Conservation (phyloP, 2,797 vertebrate species). For the Petrocephalus sullivani region DNA sequence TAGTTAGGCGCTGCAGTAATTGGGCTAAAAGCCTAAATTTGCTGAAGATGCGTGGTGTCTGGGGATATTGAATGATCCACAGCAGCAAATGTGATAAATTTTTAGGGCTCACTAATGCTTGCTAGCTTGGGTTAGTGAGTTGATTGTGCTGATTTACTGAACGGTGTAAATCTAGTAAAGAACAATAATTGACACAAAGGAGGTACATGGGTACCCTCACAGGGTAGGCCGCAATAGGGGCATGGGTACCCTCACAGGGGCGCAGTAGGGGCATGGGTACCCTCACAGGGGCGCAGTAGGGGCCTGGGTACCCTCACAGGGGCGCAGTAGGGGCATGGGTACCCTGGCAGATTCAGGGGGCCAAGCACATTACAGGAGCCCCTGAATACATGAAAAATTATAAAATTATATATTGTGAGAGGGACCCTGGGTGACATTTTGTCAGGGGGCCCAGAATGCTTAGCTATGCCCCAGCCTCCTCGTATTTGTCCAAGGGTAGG, state of each 20-base stretch:
- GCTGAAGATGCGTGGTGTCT: neutral
- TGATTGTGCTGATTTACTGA: slow-evolving; percentile 49
- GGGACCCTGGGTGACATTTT: neutral
- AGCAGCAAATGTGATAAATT: neutral
- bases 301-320: no score
- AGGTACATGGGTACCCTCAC: neutral
- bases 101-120: neutral
- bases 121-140: slow-evolving; percentile 30
- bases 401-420: neutral
- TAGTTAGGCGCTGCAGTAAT: neutral
- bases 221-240: neutral
- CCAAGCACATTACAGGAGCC: neutral
- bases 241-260: neutral
- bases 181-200: neutral
- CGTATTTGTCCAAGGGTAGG: neutral
- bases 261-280: neutral
- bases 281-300: neutral
- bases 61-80: neutral
- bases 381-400: neutral
- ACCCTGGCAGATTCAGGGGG: no score
- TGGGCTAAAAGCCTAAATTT: neutral
- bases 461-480: neutral
- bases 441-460: neutral
- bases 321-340: no score
- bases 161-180: no score